Evolutionary conservation across 2,888 invertebrate species (phyloP), one percentile per base, ranked within the genome.

Genomic region (Podotricha telesiphe): DNA sequence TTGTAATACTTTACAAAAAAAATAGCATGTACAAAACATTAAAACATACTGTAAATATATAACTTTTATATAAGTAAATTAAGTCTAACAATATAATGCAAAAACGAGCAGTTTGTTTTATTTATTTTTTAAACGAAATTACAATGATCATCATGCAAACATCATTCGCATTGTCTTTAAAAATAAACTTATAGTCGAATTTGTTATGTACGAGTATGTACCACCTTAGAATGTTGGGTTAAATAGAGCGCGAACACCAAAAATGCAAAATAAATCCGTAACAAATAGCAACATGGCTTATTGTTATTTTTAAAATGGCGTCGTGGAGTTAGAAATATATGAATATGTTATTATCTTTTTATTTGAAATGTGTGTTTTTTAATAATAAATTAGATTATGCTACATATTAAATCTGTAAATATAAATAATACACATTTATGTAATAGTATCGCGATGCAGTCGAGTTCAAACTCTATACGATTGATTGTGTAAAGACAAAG

Each of bases 191-290:
- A 8, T 37, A 37, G 10, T 8, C 3, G 10, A 37, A 28, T 15
- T 28, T 28, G 28, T 28, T 28, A 28, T 22, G 17, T 70, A 61
- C 55, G n/a, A n/a, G n/a, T n/a, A n/a, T n/a, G n/a, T n/a, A 64
- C 53, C 50, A 68, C n/a, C 28, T 48, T 48, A 42, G 22, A 34
- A 75, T 74, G 67, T 73, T 74, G 72, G 73, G 56, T 76, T 75
- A 77, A 74, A 77, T 71, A 72, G 70, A 70, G 73, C 75, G 75
- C 73, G 65, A 63, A 74, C 70, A 53, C 51, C 51, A 71, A 79
- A 82, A 81, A 81, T 78, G 79, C 80, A 20, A 62, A 50, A 50
- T 48, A 34, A 50, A 42, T 53, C 42, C 19, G 34, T 64, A 10
- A 10, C 58, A 22, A 45, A 59, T 59, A 22, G 10, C 22, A 42